Evolutionary conservation across 2,797 vertebrate species (phyloP).

Genomic region (Chelmon rostratus): DNA sequence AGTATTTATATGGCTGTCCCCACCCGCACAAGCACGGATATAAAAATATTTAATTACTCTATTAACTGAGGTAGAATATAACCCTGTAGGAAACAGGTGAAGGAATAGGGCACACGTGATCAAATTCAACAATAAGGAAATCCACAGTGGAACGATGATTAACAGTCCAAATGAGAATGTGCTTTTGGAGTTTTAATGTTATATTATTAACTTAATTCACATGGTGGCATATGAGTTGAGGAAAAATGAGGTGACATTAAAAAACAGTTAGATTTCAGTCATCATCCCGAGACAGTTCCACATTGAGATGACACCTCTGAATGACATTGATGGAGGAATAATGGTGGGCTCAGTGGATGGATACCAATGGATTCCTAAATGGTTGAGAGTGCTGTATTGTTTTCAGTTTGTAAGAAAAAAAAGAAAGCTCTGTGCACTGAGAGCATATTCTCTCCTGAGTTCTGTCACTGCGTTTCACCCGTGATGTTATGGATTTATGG

Average conservation of each 20-base stretch:
- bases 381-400: conserved; percentile 58
- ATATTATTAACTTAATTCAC: conserved; percentile 39
- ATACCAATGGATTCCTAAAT: conserved; percentile 49
- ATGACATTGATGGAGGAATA: conserved; percentile 58
- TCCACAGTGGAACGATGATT: conserved; percentile 9
- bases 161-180: conserved; percentile 8
- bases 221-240: conserved; percentile 27
- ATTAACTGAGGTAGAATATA: conserved; percentile 84
- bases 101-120: conserved; percentile 59
- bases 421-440: conserved; percentile 23
- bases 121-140: conserved; percentile 54
- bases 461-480: conserved; percentile 65
- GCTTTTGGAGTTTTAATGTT: conserved; percentile 17
- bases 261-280: conserved; percentile 31
- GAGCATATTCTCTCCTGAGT: conserved; percentile 49
- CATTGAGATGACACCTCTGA: conserved; percentile 48
- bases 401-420: conserved; percentile 49
- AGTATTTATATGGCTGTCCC: conserved; percentile 81
- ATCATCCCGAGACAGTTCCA: conserved; percentile 46
- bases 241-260: conserved; percentile 36
- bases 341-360: conserved; percentile 45
- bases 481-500: conserved; percentile 79
- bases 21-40: conserved; percentile 73
- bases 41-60: conserved; percentile 88
- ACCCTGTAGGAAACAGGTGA: conserved; percentile 77